Conservation (phyloP, 2,113 vertebrate genomes). For the Hippocampus barbouri region DNA sequence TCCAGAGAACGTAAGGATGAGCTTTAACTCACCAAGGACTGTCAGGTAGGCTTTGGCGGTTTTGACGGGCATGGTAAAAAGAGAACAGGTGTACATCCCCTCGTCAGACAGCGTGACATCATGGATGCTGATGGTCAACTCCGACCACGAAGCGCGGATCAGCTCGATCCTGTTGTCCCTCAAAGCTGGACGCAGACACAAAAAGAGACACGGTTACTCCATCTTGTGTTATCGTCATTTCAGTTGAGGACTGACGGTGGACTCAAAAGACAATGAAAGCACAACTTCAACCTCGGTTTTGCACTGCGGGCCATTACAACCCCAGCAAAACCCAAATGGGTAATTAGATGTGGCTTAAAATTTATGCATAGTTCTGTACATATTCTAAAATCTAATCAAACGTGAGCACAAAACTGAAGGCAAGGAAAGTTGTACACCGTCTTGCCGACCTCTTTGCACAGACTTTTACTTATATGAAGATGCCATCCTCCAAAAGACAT, state of each 20-base stretch:
- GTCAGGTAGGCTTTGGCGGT: conserved; percentile 96
- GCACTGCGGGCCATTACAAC: too few relatives aligned
- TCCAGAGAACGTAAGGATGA: too few relatives aligned
- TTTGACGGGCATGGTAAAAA: conserved; percentile 98
- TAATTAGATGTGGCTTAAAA: not conserved
- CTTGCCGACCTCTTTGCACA: conserved; percentile 26
- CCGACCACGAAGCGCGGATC: conserved; percentile 87
- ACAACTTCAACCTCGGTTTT: not conserved
- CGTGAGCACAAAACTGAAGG: not conserved
- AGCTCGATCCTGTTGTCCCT: conserved; percentile 96
- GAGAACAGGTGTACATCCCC: conserved; percentile 95
- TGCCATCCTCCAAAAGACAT: conserved; percentile 61
- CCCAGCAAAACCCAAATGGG: too few relatives aligned
- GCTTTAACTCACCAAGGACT: conserved; percentile 83
- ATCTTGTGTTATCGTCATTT: not conserved
- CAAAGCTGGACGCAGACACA: conserved; percentile 76
- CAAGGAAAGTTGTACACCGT: not conserved
- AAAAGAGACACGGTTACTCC: conserved; percentile 10
- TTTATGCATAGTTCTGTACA: not conserved
- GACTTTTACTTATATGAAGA: conserved; percentile 66
- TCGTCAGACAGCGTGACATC: conserved; percentile 89
- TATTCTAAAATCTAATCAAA: not conserved
- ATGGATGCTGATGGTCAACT: conserved; percentile 93
- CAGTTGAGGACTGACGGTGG: too few relatives aligned
- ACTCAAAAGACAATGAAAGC: not conserved